phyloP scores from a whole-genome alignment of 2,113 vertebrate species.

The Strix aluco region DNA sequence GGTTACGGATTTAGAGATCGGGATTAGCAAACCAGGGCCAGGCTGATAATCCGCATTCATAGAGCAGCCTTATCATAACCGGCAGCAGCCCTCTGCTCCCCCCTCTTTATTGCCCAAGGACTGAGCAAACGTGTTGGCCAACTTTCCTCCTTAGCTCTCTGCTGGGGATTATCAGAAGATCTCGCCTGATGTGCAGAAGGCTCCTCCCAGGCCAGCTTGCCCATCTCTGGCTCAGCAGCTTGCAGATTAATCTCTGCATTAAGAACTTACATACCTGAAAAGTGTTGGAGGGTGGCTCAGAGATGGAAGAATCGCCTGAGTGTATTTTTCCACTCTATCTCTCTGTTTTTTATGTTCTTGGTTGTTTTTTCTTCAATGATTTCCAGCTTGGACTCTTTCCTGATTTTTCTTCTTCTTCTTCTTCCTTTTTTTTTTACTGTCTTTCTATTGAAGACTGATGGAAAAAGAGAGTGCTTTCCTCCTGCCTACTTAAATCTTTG shows the following conservation, averaged over 20 bases:
- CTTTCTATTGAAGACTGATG: background rate
- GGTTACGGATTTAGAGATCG: background rate
- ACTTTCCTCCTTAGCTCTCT: background rate
- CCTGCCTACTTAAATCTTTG: slow-evolving; percentile 33
- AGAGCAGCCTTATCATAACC: background rate
- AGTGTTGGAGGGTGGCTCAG: background rate
- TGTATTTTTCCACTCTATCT: background rate
- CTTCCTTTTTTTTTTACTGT: background rate
- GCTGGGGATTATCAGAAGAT: background rate
- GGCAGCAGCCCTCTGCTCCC: background rate
- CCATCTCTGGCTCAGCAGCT: background rate
- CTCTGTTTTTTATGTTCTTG: background rate
- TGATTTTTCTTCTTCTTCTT: background rate
- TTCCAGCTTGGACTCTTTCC: background rate
- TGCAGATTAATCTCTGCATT: background rate
- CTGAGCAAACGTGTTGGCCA: background rate
- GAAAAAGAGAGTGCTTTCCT: slow-evolving; percentile 22
- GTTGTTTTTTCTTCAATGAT: background rate
- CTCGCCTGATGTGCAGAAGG: background rate
- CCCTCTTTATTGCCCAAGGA: background rate
- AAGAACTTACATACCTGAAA: background rate
- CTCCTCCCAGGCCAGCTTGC: background rate
- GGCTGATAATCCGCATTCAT: background rate
- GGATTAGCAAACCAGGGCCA: background rate
- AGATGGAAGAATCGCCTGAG: background rate